Evolutionary conservation across 1,140 invertebrate species (phyloP).

Genomic region (Teleogryllus occipitalis): DNA sequence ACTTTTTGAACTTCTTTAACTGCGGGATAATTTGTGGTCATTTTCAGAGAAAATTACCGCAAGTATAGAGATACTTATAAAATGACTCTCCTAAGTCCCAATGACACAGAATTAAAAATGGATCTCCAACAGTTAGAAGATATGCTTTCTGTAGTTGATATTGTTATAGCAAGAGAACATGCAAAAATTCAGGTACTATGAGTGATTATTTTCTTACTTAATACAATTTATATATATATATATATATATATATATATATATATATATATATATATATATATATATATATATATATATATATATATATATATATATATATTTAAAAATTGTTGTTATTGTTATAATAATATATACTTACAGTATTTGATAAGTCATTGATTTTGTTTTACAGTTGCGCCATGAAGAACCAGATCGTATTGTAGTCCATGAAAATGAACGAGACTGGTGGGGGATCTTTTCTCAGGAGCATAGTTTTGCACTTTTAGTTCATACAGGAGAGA

Average conservation of each 20-base stretch:
- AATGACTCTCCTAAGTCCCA: slow-evolving; percentile 57
- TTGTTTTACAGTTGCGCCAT: slow-evolving; percentile 40
- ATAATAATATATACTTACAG: too few relatives aligned
- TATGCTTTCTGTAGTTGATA: slow-evolving; percentile 59
- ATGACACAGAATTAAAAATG: slow-evolving; percentile 61
- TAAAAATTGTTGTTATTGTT: too few relatives aligned
- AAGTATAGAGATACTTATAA: slow-evolving; percentile 65
- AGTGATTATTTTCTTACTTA: slow-evolving; percentile 18
- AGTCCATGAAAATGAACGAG: slow-evolving; percentile 41
- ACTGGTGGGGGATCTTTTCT: slow-evolving; percentile 40
- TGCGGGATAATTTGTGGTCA: neutral
- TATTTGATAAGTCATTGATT: neutral
- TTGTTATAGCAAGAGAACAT: slow-evolving; percentile 69
- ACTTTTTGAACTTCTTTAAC: too few relatives aligned
- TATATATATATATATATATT: too few relatives aligned
- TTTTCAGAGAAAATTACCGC: slow-evolving; percentile 52
- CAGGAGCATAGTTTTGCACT: slow-evolving; percentile 28
- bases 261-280: too few relatives aligned
- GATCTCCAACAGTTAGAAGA: slow-evolving; percentile 70
- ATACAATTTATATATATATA: too few relatives aligned
- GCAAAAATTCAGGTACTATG: slow-evolving; percentile 57
- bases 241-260: too few relatives aligned
- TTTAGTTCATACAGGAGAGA: slow-evolving; percentile 34
- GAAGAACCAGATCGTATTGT: slow-evolving; percentile 48
- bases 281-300: too few relatives aligned